Percentiles rank a stretch among this genome's conserved stretches.
Evolutionary conservation across 2,888 invertebrate genomes (phyloP).

Genomic region (Carabus problematicus): DNA sequence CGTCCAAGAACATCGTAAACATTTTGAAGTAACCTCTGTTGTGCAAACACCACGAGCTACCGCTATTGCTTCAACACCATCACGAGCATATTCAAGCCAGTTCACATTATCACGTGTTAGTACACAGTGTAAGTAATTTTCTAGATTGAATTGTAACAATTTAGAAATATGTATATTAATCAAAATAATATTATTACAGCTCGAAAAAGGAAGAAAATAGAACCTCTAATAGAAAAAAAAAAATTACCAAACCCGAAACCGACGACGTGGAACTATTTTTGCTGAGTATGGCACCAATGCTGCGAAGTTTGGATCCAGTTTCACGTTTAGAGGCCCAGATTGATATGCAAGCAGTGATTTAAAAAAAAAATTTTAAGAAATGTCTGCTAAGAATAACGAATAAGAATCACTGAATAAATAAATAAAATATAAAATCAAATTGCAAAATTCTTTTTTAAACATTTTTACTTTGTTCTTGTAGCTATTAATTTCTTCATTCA

Average conservation of each 20-base stretch:
- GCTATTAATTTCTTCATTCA: slow-evolving; percentile 12
- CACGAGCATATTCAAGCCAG: background rate
- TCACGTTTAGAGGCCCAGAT: background rate
- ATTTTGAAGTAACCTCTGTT: background rate
- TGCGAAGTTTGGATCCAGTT: slow-evolving; percentile 2
- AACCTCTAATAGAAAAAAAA: background rate
- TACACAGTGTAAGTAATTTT: background rate
- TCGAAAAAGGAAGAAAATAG: background rate
- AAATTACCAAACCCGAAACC: background rate
- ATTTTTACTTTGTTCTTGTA: background rate
- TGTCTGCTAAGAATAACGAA: background rate
- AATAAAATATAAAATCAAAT: background rate
- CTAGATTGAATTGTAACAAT: background rate
- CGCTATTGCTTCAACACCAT: background rate
- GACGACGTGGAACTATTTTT: background rate
- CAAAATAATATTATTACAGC: slow-evolving; percentile 6
- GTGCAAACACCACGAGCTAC: background rate
- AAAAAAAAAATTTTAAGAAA: slow-evolving; percentile 13
- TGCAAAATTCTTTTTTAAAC: background rate
- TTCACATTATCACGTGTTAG: background rate
- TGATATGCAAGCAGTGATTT: slow-evolving; percentile 2
- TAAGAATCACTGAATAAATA: background rate
- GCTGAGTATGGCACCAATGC: slow-evolving; percentile 6
- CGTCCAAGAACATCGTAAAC: background rate
- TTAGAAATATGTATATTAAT: background rate